A percentile compares a stretch with the other conserved stretches of the same genome.
These are phyloP conservation scores for Epinotia nisella DNA, from an alignment of 2,888 invertebrate species.

Conservation along the genomic window DNA sequence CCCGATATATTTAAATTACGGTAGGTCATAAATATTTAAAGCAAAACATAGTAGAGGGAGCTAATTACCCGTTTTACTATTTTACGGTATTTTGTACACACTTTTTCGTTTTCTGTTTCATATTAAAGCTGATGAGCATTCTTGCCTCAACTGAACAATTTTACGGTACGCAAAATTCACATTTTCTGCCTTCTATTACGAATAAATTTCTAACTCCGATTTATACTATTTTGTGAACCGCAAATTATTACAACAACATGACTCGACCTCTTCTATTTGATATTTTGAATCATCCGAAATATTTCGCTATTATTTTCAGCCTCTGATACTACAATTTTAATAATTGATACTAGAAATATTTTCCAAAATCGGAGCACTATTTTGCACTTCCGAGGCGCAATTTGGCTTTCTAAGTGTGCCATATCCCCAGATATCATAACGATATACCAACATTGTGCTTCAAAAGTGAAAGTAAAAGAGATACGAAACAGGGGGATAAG, in stretches of 20 bases:
- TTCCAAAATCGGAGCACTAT: no score
- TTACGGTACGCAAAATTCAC: conserved; percentile 25
- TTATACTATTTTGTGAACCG: conserved; percentile 5
- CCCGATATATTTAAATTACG: background rate
- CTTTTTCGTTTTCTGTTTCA: conserved; percentile 29
- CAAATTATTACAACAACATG: conserved; percentile 2
- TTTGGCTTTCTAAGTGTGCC: no score
- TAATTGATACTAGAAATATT: no score
- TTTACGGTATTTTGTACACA: conserved; percentile 21
- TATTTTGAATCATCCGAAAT: background rate
- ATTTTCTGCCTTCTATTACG: conserved; percentile 5
- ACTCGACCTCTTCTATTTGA: background rate
- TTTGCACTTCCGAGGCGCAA: no score
- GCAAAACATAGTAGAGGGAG: conserved; percentile 17
- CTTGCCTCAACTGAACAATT: conserved; percentile 31
- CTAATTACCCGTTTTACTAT: conserved; percentile 27
- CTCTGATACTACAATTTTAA: no score
- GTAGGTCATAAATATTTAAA: conserved; percentile 6
- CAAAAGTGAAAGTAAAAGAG: no score
- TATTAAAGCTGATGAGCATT: conserved; percentile 30
- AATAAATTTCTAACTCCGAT: conserved; percentile 1
- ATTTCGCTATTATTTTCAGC: background rate
- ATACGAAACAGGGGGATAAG: no score
- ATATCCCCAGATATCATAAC: no score
- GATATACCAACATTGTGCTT: no score